A percentile compares a stretch with the other conserved stretches of the same genome.
These are phyloP conservation scores for Meteorus colon DNA, from an alignment of 2,888 invertebrate genomes.

Conservation along the genomic window DNA sequence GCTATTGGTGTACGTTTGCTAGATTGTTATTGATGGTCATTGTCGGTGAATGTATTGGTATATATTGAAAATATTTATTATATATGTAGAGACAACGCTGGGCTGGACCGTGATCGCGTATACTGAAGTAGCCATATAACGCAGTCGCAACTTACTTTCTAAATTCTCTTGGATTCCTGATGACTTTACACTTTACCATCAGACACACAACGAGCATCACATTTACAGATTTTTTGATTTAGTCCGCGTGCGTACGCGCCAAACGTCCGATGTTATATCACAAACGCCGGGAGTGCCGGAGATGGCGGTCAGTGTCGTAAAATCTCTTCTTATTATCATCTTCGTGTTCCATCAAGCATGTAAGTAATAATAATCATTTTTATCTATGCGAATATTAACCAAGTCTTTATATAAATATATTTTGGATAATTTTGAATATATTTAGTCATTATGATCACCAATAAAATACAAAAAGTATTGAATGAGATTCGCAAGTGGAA, in stretches of 20 bases:
- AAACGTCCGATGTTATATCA: constrained; percentile 69
- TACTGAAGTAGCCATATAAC: not conserved
- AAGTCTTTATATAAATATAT: not conserved
- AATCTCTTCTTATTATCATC: constrained; percentile 59
- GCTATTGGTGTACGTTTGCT: not conserved
- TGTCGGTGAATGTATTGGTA: not conserved
- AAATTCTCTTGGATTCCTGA: constrained; percentile 62
- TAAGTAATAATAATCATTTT: constrained; percentile 57
- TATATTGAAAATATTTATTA: constrained; percentile 3
- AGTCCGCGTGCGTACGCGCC: constrained; percentile 47
- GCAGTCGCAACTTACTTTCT: constrained; percentile 63
- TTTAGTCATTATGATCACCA: too few relatives aligned
- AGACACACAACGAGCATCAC: constrained; percentile 62
- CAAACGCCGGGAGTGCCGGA: constrained; percentile 65
- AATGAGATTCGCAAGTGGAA: too few relatives aligned
- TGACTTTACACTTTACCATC: constrained; percentile 65
- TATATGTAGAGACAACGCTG: constrained; percentile 17
- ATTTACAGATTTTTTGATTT: constrained; percentile 63
- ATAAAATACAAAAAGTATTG: too few relatives aligned
- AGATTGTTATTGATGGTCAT: not conserved
- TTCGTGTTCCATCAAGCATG: constrained; percentile 56
- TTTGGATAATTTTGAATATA: not conserved
- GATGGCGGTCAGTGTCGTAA: constrained; percentile 70
- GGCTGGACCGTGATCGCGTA: constrained; percentile 54
- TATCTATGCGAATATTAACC: not conserved